phyloP scores from a whole-genome alignment of 1,140 invertebrate genomes.

The Melanaphis sacchari region DNA sequence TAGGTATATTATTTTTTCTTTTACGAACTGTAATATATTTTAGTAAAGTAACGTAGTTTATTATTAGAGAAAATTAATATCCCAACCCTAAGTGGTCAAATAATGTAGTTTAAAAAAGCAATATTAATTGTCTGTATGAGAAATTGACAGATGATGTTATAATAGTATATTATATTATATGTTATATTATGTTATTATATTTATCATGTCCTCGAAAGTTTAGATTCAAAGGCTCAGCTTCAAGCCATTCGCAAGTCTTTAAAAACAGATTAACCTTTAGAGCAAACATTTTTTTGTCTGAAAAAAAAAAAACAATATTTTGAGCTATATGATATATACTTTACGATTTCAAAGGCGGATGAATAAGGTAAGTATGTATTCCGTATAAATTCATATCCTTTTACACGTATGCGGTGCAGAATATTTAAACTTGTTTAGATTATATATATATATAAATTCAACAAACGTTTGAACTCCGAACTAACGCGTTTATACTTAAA shows the following conservation, averaged over 20 bases:
- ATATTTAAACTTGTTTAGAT: not conserved
- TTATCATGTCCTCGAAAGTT: not conserved
- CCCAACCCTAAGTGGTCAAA: not conserved
- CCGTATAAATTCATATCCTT: not conserved
- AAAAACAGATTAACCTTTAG: not conserved
- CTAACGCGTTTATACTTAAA: not conserved
- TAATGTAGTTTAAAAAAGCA: not conserved
- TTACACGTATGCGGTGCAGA: not conserved
- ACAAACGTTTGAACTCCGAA: not conserved
- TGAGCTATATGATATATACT: not conserved
- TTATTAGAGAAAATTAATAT: not conserved
- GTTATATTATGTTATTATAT: not conserved
- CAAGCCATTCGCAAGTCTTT: not conserved
- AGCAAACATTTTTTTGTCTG: not conserved
- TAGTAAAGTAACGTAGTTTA: not conserved
- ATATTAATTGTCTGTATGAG: not conserved
- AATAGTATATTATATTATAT: not conserved
- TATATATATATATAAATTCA: not conserved
- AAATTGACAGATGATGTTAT: not conserved
- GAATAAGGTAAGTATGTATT: not conserved
- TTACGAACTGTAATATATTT: not conserved
- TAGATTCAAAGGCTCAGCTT: not conserved
- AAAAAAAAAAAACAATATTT: not conserved
- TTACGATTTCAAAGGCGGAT: not conserved
- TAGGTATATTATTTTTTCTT: not conserved